Evolutionary conservation across 2,797 vertebrate species (phyloP).

Genomic region (Hipposideros larvatus): DNA sequence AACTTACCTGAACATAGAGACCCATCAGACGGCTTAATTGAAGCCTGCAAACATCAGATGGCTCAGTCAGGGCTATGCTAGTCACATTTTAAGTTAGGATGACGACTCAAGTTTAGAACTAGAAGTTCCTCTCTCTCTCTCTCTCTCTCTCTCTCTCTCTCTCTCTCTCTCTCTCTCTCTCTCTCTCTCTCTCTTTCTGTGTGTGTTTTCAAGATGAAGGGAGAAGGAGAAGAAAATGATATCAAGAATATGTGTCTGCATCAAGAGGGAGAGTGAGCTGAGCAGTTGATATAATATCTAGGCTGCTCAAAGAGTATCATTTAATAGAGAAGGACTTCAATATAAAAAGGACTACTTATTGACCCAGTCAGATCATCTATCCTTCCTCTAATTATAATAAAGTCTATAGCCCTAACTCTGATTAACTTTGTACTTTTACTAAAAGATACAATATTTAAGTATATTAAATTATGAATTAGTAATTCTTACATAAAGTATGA

Average conservation of each 20-base stretch:
- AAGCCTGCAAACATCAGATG: background rate
- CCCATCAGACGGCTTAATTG: background rate
- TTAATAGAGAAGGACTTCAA: background rate
- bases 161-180: background rate
- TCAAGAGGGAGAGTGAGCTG: background rate
- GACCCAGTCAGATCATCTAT: background rate
- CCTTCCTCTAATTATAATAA: background rate
- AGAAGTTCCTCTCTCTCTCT: background rate
- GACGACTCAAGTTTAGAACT: background rate
- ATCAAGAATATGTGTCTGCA: background rate
- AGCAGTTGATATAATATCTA: background rate
- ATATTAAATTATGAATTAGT: background rate
- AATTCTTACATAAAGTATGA: conserved; percentile 23
- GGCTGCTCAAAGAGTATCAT: background rate
- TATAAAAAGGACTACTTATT: conserved; percentile 3
- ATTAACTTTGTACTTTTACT: conserved; percentile 41
- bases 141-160: background rate
- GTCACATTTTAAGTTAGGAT: background rate
- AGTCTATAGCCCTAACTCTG: background rate
- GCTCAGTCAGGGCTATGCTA: background rate
- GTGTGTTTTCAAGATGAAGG: background rate
- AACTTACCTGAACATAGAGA: background rate
- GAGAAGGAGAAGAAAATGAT: background rate
- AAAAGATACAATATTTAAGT: conserved; percentile 35
- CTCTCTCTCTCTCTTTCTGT: background rate